Evolutionary conservation across 2,797 vertebrate genomes (phyloP).

Genomic region (Hoplostethus atlanticus): DNA sequence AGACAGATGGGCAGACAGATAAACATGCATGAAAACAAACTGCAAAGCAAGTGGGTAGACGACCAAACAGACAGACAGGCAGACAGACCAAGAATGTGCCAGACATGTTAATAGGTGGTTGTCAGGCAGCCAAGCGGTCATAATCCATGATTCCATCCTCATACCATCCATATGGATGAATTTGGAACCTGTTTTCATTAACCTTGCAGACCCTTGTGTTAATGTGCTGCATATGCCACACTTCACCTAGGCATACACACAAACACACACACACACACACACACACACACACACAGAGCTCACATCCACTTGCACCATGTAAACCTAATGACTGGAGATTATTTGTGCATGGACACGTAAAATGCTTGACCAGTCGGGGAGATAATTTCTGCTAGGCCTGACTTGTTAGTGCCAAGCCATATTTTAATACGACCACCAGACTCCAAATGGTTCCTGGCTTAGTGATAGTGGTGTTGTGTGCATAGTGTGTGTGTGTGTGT

Average conservation of each 20-base stretch:
- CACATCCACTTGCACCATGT: conserved; percentile 39
- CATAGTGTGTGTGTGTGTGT: background rate
- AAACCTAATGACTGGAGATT: conserved; percentile 67
- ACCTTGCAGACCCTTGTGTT: conserved; percentile 62
- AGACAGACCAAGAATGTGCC: conserved; percentile 50
- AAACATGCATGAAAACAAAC: background rate
- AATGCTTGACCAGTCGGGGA: conserved; percentile 59
- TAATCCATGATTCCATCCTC: conserved; percentile 67
- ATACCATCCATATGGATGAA: conserved; percentile 52
- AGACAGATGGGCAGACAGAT: background rate
- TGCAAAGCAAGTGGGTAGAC: conserved; percentile 7
- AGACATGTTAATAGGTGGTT: conserved; percentile 63
- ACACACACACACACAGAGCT: conserved; percentile 12
- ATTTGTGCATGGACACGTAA: conserved; percentile 64
- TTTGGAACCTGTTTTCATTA: conserved; percentile 69
- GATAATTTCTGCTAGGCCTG: conserved; percentile 55
- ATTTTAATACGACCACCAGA: conserved; percentile 42
- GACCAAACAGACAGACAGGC: conserved; percentile 24
- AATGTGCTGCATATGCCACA: conserved; percentile 54
- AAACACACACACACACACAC: conserved; percentile 13
- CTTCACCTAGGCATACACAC: conserved; percentile 21
- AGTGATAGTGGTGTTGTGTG: conserved; percentile 3
- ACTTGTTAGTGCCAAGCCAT: conserved; percentile 45
- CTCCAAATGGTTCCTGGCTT: conserved; percentile 4
- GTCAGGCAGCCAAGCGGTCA: conserved; percentile 65